Conservation (phyloP, 2,113 vertebrate species). For the Stomatorhinus ivindoensis region DNA sequence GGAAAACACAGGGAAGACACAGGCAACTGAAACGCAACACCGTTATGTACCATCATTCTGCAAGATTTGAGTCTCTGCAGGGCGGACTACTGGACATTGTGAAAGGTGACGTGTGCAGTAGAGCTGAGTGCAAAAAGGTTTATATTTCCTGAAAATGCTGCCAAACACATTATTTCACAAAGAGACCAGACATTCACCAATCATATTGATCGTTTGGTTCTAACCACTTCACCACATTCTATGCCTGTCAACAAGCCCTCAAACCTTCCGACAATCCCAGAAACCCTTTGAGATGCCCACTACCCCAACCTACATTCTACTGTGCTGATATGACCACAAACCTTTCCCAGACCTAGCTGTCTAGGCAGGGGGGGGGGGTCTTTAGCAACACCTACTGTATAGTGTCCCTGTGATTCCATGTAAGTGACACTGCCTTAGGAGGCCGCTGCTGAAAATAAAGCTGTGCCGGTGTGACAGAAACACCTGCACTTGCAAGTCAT, state of each 20-base stretch:
- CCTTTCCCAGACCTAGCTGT: neutral
- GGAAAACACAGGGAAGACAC: constrained; percentile 1
- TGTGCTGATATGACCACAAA: constrained; percentile 2
- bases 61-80: neutral
- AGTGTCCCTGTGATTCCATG: constrained; percentile 6
- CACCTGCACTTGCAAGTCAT: neutral
- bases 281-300: neutral
- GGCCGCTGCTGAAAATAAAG: neutral
- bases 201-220: neutral
- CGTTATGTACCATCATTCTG: neutral
- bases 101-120: neutral
- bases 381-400: neutral
- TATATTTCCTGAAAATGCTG: neutral
- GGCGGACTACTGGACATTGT: neutral
- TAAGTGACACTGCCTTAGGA: constrained; percentile 18
- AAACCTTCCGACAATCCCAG: neutral
- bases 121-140: neutral
- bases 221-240: neutral
- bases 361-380: neutral
- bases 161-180: neutral
- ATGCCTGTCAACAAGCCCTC: neutral
- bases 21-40: neutral
- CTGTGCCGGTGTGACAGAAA: neutral
- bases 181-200: neutral
- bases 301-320: constrained; percentile 5